phyloP scores from a whole-genome alignment of 2,888 invertebrate species.

The Balanococcus diminutus region DNA sequence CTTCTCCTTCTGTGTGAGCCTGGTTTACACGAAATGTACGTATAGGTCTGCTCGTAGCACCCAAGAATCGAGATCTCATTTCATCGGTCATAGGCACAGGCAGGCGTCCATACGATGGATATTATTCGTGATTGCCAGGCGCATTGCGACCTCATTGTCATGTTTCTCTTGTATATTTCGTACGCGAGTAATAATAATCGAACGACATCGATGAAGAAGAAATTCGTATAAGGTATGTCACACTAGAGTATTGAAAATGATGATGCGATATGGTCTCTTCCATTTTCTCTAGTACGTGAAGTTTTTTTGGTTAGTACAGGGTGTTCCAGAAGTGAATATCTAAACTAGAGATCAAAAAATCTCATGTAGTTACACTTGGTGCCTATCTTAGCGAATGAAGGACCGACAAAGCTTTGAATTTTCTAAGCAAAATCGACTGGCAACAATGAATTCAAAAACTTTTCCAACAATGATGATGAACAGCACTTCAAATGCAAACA shows the following conservation, averaged over 20 bases:
- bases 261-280: neutral
- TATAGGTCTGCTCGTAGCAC: neutral
- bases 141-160: slow-evolving; percentile 12
- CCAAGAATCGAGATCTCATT: slow-evolving; percentile 9
- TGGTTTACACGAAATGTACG: no score
- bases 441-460: no score
- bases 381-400: no score
- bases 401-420: no score
- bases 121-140: neutral
- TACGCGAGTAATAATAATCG: neutral
- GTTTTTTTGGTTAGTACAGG: neutral
- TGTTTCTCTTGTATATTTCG: no score
- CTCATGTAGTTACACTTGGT: no score
- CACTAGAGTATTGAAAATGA: neutral
- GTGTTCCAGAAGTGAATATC: no score
- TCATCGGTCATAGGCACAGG: neutral
- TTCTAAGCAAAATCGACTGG: no score
- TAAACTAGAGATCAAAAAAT: no score
- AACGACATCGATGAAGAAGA: neutral
- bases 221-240: neutral
- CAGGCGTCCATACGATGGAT: neutral
- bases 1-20: neutral
- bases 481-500: no score
- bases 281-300: neutral
- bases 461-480: no score